phyloP scores from a whole-genome alignment of 2,888 invertebrate species.

The Ennomos erosarius region DNA sequence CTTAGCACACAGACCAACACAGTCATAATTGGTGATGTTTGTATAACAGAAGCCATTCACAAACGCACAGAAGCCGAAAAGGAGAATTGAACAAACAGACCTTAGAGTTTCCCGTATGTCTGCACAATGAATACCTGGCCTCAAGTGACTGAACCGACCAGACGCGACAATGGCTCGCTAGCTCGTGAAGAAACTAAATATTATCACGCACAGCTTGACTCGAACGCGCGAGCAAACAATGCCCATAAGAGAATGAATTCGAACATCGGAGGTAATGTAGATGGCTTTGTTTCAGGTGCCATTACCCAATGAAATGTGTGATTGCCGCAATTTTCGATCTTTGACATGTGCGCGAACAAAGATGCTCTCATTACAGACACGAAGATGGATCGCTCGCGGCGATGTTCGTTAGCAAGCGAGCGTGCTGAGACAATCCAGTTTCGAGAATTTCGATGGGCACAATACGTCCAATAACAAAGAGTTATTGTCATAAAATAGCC shows the following conservation, averaged over 20 bases:
- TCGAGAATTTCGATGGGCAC: slow-evolving; percentile 73
- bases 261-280: slow-evolving; percentile 40
- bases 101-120: slow-evolving; percentile 70
- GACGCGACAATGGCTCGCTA: slow-evolving; percentile 62
- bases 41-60: slow-evolving; percentile 77
- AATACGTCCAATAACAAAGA: slow-evolving; percentile 71
- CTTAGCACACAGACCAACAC: slow-evolving; percentile 53
- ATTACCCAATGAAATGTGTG: slow-evolving; percentile 38
- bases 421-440: slow-evolving; percentile 80
- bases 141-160: slow-evolving; percentile 73
- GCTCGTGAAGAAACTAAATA: slow-evolving; percentile 75
- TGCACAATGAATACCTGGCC: slow-evolving; percentile 64
- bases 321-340: slow-evolving; percentile 45
- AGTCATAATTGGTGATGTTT: slow-evolving; percentile 75
- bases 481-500: slow-evolving; percentile 84
- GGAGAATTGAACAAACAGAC: slow-evolving; percentile 75
- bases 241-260: slow-evolving; percentile 35
- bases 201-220: slow-evolving; percentile 77
- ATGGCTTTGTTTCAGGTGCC: slow-evolving; percentile 45
- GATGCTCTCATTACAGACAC: slow-evolving; percentile 37
- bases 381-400: slow-evolving; percentile 57
- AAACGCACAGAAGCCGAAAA: slow-evolving; percentile 79
- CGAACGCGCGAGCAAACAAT: slow-evolving; percentile 59
- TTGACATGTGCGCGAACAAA: slow-evolving; percentile 47
- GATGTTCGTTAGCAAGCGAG: slow-evolving; percentile 67